These are phyloP conservation scores for Pollachius pollachius DNA, from an alignment of 2,113 vertebrate species.

Conservation along the genomic window DNA sequence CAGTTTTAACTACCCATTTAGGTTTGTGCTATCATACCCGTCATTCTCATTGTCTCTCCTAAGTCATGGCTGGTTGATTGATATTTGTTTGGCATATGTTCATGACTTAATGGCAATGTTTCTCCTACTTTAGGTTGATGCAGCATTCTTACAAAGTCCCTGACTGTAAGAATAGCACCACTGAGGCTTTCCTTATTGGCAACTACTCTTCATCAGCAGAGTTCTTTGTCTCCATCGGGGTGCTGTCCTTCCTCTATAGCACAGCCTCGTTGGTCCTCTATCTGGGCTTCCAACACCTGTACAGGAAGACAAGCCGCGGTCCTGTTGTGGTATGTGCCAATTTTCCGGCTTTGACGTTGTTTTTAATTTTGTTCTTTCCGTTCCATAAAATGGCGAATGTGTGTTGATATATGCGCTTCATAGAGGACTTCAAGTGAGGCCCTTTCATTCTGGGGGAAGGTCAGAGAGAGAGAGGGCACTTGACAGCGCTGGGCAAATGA, in stretches of 20 bases:
- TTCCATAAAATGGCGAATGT: neutral
- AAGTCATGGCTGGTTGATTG: neutral
- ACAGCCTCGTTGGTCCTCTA: constrained; percentile 85
- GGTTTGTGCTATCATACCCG: constrained; percentile 66
- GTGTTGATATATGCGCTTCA: too few species aligned
- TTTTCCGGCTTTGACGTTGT: constrained; percentile 15
- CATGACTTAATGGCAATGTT: neutral
- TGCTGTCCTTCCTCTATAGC: constrained; percentile 90
- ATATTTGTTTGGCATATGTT: too few species aligned
- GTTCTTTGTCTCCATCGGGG: constrained; percentile 90
- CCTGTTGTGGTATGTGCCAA: constrained; percentile 77
- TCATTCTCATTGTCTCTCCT: neutral
- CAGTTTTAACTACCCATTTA: constrained; percentile 90
- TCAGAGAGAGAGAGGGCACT: constrained; percentile 26
- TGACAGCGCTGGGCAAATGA: constrained; percentile 52
- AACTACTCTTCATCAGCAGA: constrained; percentile 85
- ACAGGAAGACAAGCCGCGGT: constrained; percentile 77
- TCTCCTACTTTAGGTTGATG: constrained; percentile 71
- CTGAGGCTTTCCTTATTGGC: constrained; percentile 70
- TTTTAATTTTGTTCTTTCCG: constrained; percentile 14
- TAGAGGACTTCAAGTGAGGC: neutral
- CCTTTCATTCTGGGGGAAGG: constrained; percentile 7
- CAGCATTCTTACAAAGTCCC: constrained; percentile 74
- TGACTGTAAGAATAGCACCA: constrained; percentile 48
- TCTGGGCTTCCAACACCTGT: constrained; percentile 85